Evolutionary conservation across 1,140 invertebrate genomes (phyloP), one percentile per base, ranked within the genome.

Genomic region (roundworm (Caenorhabditis elegans)): DNA sequence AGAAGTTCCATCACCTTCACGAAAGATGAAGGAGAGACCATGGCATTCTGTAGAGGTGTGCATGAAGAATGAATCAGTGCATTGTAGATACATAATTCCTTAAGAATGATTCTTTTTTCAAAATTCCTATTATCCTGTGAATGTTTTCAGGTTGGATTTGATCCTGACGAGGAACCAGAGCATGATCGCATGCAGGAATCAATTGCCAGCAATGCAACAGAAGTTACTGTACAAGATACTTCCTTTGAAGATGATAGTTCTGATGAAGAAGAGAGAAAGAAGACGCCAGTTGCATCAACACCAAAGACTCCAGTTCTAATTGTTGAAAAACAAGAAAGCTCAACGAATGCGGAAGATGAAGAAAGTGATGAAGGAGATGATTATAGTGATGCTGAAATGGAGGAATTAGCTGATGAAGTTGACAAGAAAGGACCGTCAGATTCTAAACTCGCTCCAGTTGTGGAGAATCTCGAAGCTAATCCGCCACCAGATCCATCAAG

Each of bases 331-430:
- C 46, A 78, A 55, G 70, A 51, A 22, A 76, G 19, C 5, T 28
- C 36, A 36, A 49, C 85, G 5, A 39, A 53, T 28, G 86, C 83
- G 28, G 83, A 79, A 15, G 85, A 82, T 34, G 86, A 86, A 51
- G 86, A 79, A n/a, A 51, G 47, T 39, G 80, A 82, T 39, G 84
- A 82, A 48, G 84, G 85, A 28, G 88, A 88, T 22, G 88, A 89
- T 51, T 88, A 89, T 75, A 86, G 76, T 76, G 89, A 90, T 46
- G 80, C 82, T 70, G 88, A 89, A 55, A 88, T 89, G 80, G 88
- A 89, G 47, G 88, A 89, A 82, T 76, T 89, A 51, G 88, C 88
- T 24, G 87, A 90, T 39, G 87, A 75, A n/a, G 88, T 89, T 34
- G 87, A 87, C 49, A 65, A 84, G 36, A 76, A 82, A 43, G 82